Evolutionary conservation across 23 tunicate genomes (phyloP).

Genomic region (Trididemnum clinides): DNA sequence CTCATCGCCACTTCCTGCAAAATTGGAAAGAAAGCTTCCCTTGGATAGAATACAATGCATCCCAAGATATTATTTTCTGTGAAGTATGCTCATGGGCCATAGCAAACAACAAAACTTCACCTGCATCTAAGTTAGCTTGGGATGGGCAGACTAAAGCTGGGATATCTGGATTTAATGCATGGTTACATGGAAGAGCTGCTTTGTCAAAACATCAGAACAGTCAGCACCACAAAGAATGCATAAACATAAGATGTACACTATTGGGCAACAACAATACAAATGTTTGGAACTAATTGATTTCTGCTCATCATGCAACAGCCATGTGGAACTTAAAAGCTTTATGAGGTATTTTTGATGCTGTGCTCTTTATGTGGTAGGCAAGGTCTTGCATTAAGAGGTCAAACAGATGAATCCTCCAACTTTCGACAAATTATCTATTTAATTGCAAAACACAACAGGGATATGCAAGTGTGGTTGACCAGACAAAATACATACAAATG

Average conservation of each 20-base stretch:
- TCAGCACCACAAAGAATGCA: no score
- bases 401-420: no score
- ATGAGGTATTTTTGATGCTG: constrained; percentile 4
- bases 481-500: no score
- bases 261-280: not conserved
- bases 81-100: not conserved
- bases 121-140: not conserved
- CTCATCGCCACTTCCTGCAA: not conserved
- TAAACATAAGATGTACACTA: no score
- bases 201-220: no score
- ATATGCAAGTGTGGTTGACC: no score
- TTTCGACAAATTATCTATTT: no score
- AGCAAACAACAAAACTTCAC: not conserved
- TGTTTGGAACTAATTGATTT: not conserved
- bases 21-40: no score
- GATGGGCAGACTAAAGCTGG: not conserved
- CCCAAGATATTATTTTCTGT: not conserved
- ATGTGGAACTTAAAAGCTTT: not conserved
- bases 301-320: no score
- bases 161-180: not conserved
- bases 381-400: no score
- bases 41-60: not conserved
- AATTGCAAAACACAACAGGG: no score
- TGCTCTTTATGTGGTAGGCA: not conserved
- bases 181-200: no score